phyloP scores from a whole-genome alignment of 2,113 vertebrate genomes.

The Nothoprocta pentlandii region DNA sequence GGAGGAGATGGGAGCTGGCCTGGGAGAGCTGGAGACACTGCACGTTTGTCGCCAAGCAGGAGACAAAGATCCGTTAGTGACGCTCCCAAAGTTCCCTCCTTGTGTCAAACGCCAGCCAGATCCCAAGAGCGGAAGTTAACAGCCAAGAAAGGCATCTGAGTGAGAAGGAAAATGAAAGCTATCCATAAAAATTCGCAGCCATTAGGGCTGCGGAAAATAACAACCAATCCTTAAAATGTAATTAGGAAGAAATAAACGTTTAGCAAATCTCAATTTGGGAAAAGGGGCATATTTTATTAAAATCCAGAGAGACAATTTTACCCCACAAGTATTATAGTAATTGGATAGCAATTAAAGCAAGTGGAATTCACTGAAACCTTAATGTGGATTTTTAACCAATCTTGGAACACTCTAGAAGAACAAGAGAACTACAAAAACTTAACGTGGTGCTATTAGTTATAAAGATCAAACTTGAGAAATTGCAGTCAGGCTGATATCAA shows the following conservation, averaged over 20 bases:
- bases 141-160: neutral
- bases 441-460: neutral
- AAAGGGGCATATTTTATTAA: neutral
- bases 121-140: neutral
- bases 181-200: neutral
- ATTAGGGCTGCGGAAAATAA: neutral
- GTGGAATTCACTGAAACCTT: conserved; percentile 3
- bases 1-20: neutral
- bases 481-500: neutral
- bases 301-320: conserved; percentile 15
- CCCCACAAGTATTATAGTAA: neutral
- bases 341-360: conserved; percentile 32
- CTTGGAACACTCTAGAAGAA: neutral
- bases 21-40: neutral
- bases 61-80: neutral
- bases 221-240: neutral
- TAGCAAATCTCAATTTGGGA: neutral
- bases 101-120: neutral
- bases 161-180: neutral
- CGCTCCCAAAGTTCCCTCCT: neutral
- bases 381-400: conserved; percentile 17
- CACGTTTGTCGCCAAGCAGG: neutral
- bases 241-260: neutral
- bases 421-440: neutral
- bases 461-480: conserved; percentile 40